These are phyloP conservation scores for Kryphioiulus occultus DNA, from an alignment of 2,888 invertebrate species.

Conservation along the genomic window DNA sequence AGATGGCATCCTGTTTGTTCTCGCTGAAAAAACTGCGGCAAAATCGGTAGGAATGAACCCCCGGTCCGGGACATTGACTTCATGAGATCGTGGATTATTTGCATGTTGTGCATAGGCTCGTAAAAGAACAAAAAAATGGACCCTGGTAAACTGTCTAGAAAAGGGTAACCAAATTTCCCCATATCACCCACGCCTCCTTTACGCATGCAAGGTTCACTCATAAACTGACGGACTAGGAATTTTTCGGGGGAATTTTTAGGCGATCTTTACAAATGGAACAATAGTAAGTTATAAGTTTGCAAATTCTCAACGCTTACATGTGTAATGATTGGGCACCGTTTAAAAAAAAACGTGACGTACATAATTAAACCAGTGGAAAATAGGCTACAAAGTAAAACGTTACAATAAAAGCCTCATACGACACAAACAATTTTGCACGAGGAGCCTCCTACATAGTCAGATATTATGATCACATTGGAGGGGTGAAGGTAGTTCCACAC, in stretches of 20 bases:
- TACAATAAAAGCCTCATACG: not conserved
- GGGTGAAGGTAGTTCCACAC: not conserved
- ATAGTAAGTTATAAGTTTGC: not conserved
- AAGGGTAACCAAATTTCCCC: not conserved
- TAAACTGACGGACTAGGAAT: not conserved
- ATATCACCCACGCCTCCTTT: not conserved
- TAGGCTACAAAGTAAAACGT: not conserved
- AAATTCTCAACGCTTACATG: too few relatives aligned
- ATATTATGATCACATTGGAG: not conserved
- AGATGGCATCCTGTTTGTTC: conserved; percentile 35
- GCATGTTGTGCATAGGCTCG: not conserved
- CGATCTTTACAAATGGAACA: not conserved
- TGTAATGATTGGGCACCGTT: too few relatives aligned
- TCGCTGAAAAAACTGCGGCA: not conserved
- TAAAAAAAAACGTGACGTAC: too few relatives aligned
- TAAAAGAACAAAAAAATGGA: not conserved
- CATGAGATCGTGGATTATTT: not conserved
- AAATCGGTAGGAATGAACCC: conserved; percentile 36
- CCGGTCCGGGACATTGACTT: conserved; percentile 7
- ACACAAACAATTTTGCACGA: not conserved
- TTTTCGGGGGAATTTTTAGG: not conserved
- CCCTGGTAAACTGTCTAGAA: not conserved
- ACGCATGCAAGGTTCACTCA: not conserved
- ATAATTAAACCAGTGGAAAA: too few relatives aligned
- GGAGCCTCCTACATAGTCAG: not conserved